phyloP scores from a whole-genome alignment of 2,888 invertebrate species.

The Bursaphelenchus okinawaensis region DNA sequence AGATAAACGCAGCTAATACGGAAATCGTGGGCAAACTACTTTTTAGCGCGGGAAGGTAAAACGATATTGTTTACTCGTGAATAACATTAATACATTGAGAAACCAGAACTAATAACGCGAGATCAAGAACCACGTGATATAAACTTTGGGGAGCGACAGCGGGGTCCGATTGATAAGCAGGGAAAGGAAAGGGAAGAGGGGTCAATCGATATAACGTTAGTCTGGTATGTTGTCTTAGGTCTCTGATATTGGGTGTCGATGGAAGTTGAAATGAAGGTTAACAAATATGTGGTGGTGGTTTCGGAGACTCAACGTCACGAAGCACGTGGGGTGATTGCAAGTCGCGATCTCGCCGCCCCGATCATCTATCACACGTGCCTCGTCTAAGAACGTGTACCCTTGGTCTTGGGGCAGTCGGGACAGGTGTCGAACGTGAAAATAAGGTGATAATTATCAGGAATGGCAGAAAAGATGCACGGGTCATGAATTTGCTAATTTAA shows the following conservation, averaged over 20 bases:
- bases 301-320: neutral
- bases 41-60: too few relatives aligned
- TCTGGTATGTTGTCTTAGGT: neutral
- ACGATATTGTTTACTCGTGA: too few relatives aligned
- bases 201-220: neutral
- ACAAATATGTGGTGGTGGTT: too few relatives aligned
- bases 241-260: neutral
- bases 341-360: neutral
- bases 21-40: too few relatives aligned
- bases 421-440: too few relatives aligned
- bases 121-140: slow-evolving; percentile 7
- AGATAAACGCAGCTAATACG: too few relatives aligned
- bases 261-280: too few relatives aligned
- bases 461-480: too few relatives aligned
- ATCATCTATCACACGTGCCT: neutral
- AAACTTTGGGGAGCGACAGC: neutral
- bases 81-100: too few relatives aligned
- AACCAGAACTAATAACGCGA: too few relatives aligned
- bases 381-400: neutral
- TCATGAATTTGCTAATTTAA: neutral
- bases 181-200: neutral
- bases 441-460: too few relatives aligned
- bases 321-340: neutral
- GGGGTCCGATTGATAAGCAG: neutral
- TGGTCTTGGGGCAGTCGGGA: neutral